Base-by-base conservation (phyloP, 2,888 invertebrate species). In the Anorthoa munda region DNA sequence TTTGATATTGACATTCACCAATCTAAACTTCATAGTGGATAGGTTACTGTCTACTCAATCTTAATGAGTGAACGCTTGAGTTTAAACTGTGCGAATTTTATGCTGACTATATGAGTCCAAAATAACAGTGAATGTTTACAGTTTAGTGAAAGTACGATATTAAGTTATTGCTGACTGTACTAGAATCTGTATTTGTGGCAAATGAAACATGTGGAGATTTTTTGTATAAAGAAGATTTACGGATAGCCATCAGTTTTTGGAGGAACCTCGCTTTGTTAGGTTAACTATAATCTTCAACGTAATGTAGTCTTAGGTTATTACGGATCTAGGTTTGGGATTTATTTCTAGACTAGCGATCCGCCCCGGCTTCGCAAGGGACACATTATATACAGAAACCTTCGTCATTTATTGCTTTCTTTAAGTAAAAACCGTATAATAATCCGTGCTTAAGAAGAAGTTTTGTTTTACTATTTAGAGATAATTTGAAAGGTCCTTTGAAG, bases 201-300 rank as follows among this genome's bases (percentile, higher is more conserved):
- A 82, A 82, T 72, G 69, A 75, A 73, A 55, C 69, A 55, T 70
- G 48, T 59, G 69, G 17, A 48, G 17, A 39, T 63, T 74, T 75
- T 56, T 77, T 77, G 69, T n/a, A 53, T 60, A 76, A 77, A 48
- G 59, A 65, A n/a, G 66, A 81, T 77, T 73, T 73, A 75, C 66
- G 53, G 65, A 69, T 46, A 56, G 66, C 50, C 50, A 81, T 77
- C 59, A 64, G 21, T 77, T 81, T 70, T 64, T 23, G 59, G 26
- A 45, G 39, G 45, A 48, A 23, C 46, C 45, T 46, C 17, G 51
- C 45, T 59, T 26, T 76, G 58, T 76, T 18, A 45, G n/a, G 26
- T 48, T 21, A 55, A 26, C 13, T 60, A 18, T 48, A 17, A 21
- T 13, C 48, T 21, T 60, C 2, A 48, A 55, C 45, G 2, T 67